These are phyloP conservation scores for Agrochola macilenta DNA, from an alignment of 2,888 invertebrate genomes.

Conservation along the genomic window DNA sequence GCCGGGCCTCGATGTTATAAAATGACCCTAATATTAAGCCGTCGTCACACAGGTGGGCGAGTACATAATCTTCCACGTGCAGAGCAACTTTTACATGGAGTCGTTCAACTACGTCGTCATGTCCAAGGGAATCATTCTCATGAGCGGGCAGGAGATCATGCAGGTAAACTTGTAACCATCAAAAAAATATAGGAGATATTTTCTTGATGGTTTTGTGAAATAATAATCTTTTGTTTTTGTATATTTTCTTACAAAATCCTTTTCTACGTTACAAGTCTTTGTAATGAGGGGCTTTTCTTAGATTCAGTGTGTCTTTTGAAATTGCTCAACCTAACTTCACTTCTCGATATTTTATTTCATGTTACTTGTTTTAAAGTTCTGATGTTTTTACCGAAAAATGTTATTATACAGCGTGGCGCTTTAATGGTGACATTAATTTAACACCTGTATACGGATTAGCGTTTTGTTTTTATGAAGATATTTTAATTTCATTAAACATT, in stretches of 20 bases:
- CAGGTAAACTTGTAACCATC: conserved; percentile 84
- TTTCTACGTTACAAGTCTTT: neutral
- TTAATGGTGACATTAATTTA: too few species aligned
- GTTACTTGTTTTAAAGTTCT: neutral
- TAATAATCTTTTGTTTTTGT: neutral
- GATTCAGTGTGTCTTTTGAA: neutral
- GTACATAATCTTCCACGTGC: conserved; percentile 98
- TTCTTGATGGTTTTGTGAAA: neutral
- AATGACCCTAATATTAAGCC: neutral
- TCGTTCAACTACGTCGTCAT: conserved; percentile 97
- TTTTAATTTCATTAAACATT: too few species aligned
- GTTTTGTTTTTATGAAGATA: too few species aligned
- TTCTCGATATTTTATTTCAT: neutral
- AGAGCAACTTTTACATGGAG: conserved; percentile 97
- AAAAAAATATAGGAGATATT: too few species aligned
- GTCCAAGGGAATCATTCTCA: conserved; percentile 97
- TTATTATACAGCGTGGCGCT: too few species aligned
- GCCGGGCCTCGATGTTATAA: neutral
- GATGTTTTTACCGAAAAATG: too few species aligned
- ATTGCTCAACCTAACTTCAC: too few species aligned
- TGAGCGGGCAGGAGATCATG: conserved; percentile 96
- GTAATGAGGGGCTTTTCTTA: neutral
- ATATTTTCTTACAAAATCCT: neutral
- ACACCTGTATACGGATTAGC: too few species aligned
- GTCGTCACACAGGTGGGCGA: conserved; percentile 94